Conservation (phyloP, 1,140 invertebrate genomes). For the Diorhabda sublineata region DNA sequence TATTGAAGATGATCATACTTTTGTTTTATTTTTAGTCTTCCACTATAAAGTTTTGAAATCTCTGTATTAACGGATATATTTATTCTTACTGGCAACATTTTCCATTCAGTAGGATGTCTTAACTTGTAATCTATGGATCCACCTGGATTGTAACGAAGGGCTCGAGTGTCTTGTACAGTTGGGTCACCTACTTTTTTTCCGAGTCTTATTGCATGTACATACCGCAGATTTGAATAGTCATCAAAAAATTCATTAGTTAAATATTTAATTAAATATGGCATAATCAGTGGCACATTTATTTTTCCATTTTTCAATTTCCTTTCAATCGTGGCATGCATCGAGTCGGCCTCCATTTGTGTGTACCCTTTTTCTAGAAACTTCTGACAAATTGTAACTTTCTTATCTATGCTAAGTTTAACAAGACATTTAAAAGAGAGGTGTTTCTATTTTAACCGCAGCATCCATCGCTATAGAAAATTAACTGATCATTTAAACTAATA, state of each 20-base stretch:
- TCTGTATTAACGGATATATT: constrained; percentile 10
- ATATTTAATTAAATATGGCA: background rate
- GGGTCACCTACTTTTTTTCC: constrained; percentile 21
- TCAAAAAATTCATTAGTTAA: constrained; percentile 11
- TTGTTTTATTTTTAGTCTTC: constrained; percentile 8
- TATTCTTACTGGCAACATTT: background rate
- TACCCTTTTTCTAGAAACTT: constrained; percentile 24
- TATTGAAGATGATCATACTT: constrained; percentile 11
- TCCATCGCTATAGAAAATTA: background rate
- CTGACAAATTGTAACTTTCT: constrained; percentile 17
- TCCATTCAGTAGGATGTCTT: background rate
- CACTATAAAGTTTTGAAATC: background rate
- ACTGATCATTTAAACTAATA: background rate
- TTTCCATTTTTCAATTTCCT: constrained; percentile 3
- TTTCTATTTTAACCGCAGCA: constrained; percentile 21
- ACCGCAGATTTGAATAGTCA: constrained; percentile 9
- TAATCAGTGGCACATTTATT: constrained; percentile 18
- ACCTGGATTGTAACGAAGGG: constrained; percentile 15
- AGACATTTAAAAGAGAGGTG: constrained; percentile 5
- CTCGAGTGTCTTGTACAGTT: constrained; percentile 14
- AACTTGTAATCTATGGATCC: background rate
- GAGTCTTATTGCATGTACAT: constrained; percentile 18
- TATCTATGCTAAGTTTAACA: constrained; percentile 6
- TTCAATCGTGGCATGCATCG: constrained; percentile 22
- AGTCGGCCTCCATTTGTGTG: constrained; percentile 23